Base-by-base conservation (phyloP, 2,888 invertebrate species). In the Metallyticus violacea region DNA sequence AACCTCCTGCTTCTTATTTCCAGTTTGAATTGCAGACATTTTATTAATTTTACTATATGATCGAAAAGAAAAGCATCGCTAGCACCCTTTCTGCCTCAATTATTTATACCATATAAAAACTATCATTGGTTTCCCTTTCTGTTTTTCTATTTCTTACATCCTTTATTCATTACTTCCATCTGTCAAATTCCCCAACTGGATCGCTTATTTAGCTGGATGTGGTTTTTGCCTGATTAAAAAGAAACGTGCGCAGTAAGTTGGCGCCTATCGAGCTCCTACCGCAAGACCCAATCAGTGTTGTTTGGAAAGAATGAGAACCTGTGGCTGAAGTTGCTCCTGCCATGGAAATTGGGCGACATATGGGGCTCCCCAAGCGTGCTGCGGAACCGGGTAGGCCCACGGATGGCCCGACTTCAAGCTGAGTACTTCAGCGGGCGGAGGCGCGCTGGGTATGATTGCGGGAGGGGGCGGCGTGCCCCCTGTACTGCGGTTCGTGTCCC, bases 341-440 rank as follows among this genome's bases (percentile, higher is more conserved):
- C 40, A 62, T 62, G 40, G 40, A 62, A 62, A 62, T 22, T 62
- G 40, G 40, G 40, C 9, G 40, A 62, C 40, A 62, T 62, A 62
- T 62, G 40, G 83, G 62, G 76, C 27, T 22, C 62, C n/a, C 79
- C 79, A 85, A 29, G 85, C 79, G 30, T 78, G 30, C 26, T 85
- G 85, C 26, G 85, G 85, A 29, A 78, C 30, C 29, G 79, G 79
- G 30, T 30, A 26, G 78, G 78, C 79, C 79, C 85, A 86, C 6
- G 82, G 62, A 78, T 29, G 62, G 76, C 76, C 40, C 40, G 40
- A 77, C 40, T n/a, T 30, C 82, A 30, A 30, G 82, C 29, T 29
- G 76, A 78, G 81, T 9, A 86, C 81, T 26, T 83, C 86, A 4
- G 79, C 77, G 7, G 86, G 81, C 22, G 86, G 86, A n/a, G 86